Evolutionary conservation across 2,797 vertebrate species (phyloP), one percentile per base, ranked within the genome.

Genomic region (Phoxinus dragarum): DNA sequence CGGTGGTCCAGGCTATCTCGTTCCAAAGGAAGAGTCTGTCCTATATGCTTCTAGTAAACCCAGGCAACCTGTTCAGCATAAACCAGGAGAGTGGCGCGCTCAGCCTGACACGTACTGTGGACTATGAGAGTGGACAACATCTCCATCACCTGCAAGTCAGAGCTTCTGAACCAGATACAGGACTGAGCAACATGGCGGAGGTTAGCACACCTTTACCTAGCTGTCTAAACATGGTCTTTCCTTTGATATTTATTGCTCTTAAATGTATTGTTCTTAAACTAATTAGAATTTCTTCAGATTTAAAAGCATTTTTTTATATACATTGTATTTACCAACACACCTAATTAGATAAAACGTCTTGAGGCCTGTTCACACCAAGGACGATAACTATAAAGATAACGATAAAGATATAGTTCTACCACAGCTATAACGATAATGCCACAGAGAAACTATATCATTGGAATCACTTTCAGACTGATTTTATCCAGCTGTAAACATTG

Each of bases 41-140:
- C 0, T 98, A 96, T 91, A 91, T 93, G 88, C 92, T 98, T 89
- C 91, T 96, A 91, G 91, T 92, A 0, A 98, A 97, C 86, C 96
- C 97, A 10, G 95, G 95, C 0, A 96, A 96, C 76, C 93, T 97
- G 80, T 98, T 98, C 93, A 93, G 89, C 66, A 90, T 98, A 91
- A 93, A 94, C 90, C 96, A 96, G 90, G 95, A 96, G 87, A 97
- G 92, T 0, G 97, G 97, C 0, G 94, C 94, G 2, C 92, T 98
- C 87, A 95, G 95, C 88, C 94, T 98, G 77, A 97, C 94, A 66
- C 91, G 93, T 31, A 5, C 88, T 0, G 94, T 97, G 56, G 97
- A 98, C 93, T 97, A 95, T 0, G 97, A 98, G 94, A 95, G 92
- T 0, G 95, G 96, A 52, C 96, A 96, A 92, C 96, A 96, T 91